Conservation (phyloP, 2,888 invertebrate species). For the Pheosia gnoma region DNA sequence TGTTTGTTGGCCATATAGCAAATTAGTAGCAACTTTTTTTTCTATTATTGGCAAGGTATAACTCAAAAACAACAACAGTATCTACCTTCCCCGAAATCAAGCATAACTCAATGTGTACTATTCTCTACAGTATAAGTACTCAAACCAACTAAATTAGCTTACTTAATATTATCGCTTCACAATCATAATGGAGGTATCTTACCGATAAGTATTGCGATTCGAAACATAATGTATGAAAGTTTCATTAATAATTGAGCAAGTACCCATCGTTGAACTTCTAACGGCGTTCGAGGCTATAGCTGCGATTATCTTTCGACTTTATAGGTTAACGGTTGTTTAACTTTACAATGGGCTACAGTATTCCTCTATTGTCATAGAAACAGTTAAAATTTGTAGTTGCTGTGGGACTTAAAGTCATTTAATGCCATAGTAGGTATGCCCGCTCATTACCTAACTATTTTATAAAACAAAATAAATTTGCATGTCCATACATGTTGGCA, state of each 20-base stretch:
- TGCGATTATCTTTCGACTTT: slow-evolving; percentile 45
- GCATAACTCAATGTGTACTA: too few relatives aligned
- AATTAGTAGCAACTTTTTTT: too few relatives aligned
- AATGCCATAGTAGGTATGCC: neutral
- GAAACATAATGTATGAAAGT: slow-evolving; percentile 37
- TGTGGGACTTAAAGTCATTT: neutral
- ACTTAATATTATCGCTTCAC: too few relatives aligned
- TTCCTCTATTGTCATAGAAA: slow-evolving; percentile 20
- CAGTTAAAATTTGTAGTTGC: slow-evolving; percentile 3
- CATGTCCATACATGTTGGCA: too few relatives aligned
- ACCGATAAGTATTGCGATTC: slow-evolving; percentile 52
- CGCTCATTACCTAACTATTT: too few relatives aligned
- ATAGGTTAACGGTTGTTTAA: slow-evolving; percentile 50
- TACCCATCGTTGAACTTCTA: slow-evolving; percentile 36
- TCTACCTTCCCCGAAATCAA: too few relatives aligned
- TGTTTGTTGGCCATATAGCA: too few relatives aligned
- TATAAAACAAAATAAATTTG: too few relatives aligned
- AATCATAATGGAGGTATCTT: slow-evolving; percentile 24
- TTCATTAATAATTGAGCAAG: slow-evolving; percentile 32
- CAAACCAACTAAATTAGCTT: neutral
- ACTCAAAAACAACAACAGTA: too few relatives aligned
- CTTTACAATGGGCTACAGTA: slow-evolving; percentile 25
- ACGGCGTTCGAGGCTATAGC: slow-evolving; percentile 33
- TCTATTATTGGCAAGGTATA: too few relatives aligned
- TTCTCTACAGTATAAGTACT: too few relatives aligned